Evolutionary conservation across 2,888 invertebrate species (phyloP).

Genomic region (Salpingus planirostris): DNA sequence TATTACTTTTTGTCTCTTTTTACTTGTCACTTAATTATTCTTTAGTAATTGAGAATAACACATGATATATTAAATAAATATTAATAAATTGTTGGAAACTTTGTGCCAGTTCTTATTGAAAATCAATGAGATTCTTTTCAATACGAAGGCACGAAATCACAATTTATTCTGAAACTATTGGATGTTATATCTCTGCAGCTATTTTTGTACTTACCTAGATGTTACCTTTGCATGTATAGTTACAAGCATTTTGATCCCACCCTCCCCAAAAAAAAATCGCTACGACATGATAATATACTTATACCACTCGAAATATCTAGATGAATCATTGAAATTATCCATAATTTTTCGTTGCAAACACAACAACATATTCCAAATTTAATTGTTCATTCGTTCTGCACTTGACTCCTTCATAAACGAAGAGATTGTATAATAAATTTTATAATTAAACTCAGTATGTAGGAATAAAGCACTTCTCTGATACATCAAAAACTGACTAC

Average conservation of each 20-base stretch:
- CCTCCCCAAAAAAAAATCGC: slow-evolving; percentile 15
- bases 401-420: neutral
- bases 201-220: too few species aligned
- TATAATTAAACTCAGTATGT: too few species aligned
- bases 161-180: too few species aligned
- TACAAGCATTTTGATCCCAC: slow-evolving; percentile 17
- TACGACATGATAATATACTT: neutral
- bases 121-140: neutral
- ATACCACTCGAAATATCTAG: neutral
- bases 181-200: too few species aligned
- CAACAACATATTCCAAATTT: neutral
- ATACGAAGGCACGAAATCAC: too few species aligned
- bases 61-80: too few species aligned
- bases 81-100: too few species aligned
- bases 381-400: neutral
- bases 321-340: too few species aligned
- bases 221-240: slow-evolving; percentile 15
- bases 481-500: too few species aligned
- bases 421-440: too few species aligned
- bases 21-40: neutral
- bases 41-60: neutral
- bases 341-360: neutral
- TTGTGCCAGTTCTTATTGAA: too few species aligned
- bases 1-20: neutral
- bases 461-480: too few species aligned